Conservation (phyloP, 1,140 invertebrate species). For the Liolophura sinensis region DNA sequence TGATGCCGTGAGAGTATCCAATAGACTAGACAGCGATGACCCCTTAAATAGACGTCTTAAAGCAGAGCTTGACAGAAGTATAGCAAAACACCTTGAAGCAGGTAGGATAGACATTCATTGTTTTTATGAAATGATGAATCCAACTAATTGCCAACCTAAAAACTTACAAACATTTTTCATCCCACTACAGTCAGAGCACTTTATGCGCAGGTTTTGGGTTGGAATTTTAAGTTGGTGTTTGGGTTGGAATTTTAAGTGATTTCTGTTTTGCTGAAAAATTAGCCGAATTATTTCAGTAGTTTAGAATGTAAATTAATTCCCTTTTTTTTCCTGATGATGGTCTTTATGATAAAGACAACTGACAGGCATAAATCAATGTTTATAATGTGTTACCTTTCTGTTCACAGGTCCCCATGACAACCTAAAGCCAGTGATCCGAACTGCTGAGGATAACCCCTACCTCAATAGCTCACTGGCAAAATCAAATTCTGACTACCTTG, state of each 20-base stretch:
- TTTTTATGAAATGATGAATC: background rate
- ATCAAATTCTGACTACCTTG: constrained; percentile 44
- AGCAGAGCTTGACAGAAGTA: constrained; percentile 47
- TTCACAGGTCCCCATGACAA: constrained; percentile 44
- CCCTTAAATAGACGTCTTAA: constrained; percentile 38
- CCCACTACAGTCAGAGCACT: too few species aligned
- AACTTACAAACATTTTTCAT: too few species aligned
- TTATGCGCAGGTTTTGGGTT: too few species aligned
- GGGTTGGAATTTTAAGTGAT: background rate
- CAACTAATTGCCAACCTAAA: background rate
- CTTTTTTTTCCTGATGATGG: too few species aligned
- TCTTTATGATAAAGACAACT: background rate
- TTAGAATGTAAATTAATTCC: too few species aligned
- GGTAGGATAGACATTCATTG: constrained; percentile 27
- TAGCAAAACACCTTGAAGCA: constrained; percentile 53
- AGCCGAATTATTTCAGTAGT: too few species aligned
- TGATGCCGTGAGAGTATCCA: constrained; percentile 11
- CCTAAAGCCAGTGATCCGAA: constrained; percentile 29
- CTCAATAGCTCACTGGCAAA: constrained; percentile 36
- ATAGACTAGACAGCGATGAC: constrained; percentile 15
- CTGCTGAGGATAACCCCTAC: constrained; percentile 21
- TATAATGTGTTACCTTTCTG: constrained; percentile 7
- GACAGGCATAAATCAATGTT: background rate
- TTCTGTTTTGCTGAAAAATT: too few species aligned
- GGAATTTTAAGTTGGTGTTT: too few species aligned